Base-by-base conservation (phyloP, 2,888 invertebrate genomes). In the Ectemnius continuus region DNA sequence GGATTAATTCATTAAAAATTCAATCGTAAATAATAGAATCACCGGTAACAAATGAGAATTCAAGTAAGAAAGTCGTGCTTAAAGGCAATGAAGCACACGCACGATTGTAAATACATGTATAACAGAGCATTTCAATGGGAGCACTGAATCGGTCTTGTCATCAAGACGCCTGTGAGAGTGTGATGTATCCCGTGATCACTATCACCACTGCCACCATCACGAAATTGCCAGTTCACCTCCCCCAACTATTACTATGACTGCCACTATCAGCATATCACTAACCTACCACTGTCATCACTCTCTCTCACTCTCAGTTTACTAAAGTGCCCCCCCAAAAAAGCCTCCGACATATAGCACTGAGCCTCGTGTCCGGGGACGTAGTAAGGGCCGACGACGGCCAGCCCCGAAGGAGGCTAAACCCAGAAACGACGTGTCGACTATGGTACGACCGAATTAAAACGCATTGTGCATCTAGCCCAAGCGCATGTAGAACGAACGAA, bases 331-430 rank as follows among this genome's bases (percentile, higher is more conserved):
- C 64, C 61, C 69, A 67, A 68, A 73, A 81, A 81, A 76, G 88
- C 89, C 88, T 90, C 90, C 89, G 86, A 89, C 85, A 90, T 88
- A 90, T 87, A 91, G 91, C 91, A 92, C 92, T 90, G 87, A 91
- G 89, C 89, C 91, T 91, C 92, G 92, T 92, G 91, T 91, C 91
- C 91, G 91, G 91, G 91, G 91, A 91, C 89, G 89, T 87, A 87
- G 80, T 84, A 84, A 85, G 84, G 87, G 88, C 87, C 88, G 85
- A 88, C 87, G 88, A 89, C 89, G 88, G 89, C 87, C 89, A 84
- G 86, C 89, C 90, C 89, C 89, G 88, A 79, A 87, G 89, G 90
- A 89, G 90, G 88, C 86, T 88, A 82, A 81, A 84, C 79, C 75
- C 81, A 85, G 81, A 85, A 81, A 79, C 80, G 81, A 80, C 83